Evolutionary conservation across 2,113 vertebrate genomes (phyloP), one percentile per base, ranked within the genome.

Genomic region (Melanerpes aurifrons): DNA sequence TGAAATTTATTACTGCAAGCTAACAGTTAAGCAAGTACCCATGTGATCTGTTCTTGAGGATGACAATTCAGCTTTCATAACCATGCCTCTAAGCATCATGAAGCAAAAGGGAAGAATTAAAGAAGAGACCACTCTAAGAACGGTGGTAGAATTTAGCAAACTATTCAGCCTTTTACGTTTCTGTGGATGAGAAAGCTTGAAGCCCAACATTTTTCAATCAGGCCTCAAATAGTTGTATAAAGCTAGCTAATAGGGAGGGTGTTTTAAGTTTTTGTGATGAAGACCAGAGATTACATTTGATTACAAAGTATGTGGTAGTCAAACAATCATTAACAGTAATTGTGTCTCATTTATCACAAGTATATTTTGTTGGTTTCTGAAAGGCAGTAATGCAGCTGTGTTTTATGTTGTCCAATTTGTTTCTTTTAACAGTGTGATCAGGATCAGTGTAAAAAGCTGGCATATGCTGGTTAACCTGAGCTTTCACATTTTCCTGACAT

Each of bases 391-490:
- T 59, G 43, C 69, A 80, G 67, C 69, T 91, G 50, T 94, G 73
- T 48, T 90, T 91, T 89, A 50, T 66, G 25, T 82, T 88, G 14
- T 69, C 59, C 91, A 35, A 89, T 68, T 54, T 91, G 24, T 81
- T 96, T 90, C 73, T 82, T 85, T 91, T 76, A 81, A 95, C 78
- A 98, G 92, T 77, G 84, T 94, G 45, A 98, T 99, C 88, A 98
- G 98, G 25, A 98, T 99, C 89, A 99, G 99, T 93, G 98, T 98
- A 62, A 99, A 99, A 97, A 98, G 97, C 88, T 99, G 99, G 99
- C 99, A 99, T 96, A 99, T 99, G 99, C 95, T 99, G 75, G 98
- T 99, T 92, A 99, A 99, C 97, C 97, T 99, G 89, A 98, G 98
- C 92, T 98, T 99, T 92, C 99, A 99, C 97, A 96, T 99, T 86